Evolutionary conservation across 2,797 vertebrate species (phyloP).

Genomic region (Enteromius trimaculatus): DNA sequence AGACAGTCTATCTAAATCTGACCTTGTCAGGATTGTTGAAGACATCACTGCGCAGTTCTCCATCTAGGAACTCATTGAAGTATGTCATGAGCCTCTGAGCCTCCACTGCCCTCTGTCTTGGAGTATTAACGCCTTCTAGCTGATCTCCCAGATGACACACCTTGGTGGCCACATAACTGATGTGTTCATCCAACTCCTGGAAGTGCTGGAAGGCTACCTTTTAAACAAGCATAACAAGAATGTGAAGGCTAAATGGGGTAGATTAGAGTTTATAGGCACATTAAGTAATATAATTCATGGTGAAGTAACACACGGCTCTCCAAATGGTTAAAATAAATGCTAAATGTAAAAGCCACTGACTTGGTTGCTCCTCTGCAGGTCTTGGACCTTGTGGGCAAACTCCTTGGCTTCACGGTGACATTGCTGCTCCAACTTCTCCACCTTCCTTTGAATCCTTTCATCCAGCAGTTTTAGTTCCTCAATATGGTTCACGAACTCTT

Average conservation of each 20-base stretch:
- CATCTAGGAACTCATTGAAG: constrained; percentile 99
- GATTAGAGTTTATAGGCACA: not conserved
- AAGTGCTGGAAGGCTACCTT: constrained; percentile 99
- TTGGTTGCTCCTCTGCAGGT: constrained; percentile 98
- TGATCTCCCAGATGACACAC: constrained; percentile 99
- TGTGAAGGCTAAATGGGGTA: not conserved
- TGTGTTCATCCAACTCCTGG: constrained; percentile 98
- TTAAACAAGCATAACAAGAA: not conserved
- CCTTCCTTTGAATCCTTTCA: constrained; percentile 95
- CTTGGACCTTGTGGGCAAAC: constrained; percentile 98
- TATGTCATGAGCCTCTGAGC: constrained; percentile 99
- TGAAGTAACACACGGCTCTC: not conserved
- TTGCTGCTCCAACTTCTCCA: constrained; percentile 97
- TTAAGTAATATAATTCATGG: not conserved
- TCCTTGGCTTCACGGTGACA: constrained; percentile 99
- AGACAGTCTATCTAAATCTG: constrained; percentile 2
- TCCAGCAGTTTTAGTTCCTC: constrained; percentile 97
- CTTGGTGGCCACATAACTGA: constrained; percentile 99
- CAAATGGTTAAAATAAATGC: not conserved
- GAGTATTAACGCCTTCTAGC: constrained; percentile 97
- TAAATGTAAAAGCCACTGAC: constrained; percentile 69
- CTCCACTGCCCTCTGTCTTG: constrained; percentile 97
- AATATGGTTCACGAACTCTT: constrained; percentile 98
- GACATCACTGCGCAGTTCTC: constrained; percentile 97
- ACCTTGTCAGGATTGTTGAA: constrained; percentile 99